A percentile compares a stretch with the other conserved stretches of the same genome.
phyloP scores from a whole-genome alignment of 2,113 vertebrate genomes.

The Hypomesus transpacificus region DNA sequence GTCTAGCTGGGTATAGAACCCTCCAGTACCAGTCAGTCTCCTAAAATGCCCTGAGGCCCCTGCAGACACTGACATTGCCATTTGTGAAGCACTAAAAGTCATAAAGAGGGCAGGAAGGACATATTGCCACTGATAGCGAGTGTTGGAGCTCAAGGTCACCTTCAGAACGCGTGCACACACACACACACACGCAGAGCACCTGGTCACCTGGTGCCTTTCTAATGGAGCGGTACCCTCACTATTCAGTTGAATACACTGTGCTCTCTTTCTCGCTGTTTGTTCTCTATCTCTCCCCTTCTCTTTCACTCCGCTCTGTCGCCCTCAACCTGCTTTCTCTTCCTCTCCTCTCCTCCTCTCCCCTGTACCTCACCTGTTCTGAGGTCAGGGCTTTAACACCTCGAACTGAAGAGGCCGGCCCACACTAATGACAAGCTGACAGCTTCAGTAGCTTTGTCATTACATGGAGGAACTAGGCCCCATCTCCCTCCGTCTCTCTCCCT shows the following conservation, averaged over 20 bases:
- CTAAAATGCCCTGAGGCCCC: too few species aligned
- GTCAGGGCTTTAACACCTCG: too few species aligned
- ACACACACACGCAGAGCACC: slow-evolving; percentile 2
- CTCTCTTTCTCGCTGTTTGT: too few species aligned
- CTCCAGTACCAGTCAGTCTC: too few species aligned
- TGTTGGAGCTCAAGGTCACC: background rate
- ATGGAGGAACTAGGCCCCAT: background rate
- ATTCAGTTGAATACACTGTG: background rate
- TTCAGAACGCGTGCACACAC: background rate
- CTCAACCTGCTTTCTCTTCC: background rate
- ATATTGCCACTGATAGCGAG: background rate
- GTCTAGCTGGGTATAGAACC: too few species aligned
- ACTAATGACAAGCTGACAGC: too few species aligned
- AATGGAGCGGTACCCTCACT: background rate
- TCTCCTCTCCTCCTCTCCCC: background rate
- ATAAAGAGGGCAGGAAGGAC: too few species aligned
- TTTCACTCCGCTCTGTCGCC: too few species aligned
- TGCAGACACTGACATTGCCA: background rate
- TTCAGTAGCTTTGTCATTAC: background rate
- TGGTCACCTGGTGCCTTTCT: background rate
- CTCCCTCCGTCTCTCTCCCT: background rate
- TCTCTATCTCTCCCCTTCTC: background rate
- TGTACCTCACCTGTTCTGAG: background rate
- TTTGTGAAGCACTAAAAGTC: background rate
- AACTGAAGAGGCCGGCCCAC: too few species aligned